These are phyloP conservation scores for Pyrocoelia pectoralis DNA, from an alignment of 2,888 invertebrate species.

Conservation along the genomic window DNA sequence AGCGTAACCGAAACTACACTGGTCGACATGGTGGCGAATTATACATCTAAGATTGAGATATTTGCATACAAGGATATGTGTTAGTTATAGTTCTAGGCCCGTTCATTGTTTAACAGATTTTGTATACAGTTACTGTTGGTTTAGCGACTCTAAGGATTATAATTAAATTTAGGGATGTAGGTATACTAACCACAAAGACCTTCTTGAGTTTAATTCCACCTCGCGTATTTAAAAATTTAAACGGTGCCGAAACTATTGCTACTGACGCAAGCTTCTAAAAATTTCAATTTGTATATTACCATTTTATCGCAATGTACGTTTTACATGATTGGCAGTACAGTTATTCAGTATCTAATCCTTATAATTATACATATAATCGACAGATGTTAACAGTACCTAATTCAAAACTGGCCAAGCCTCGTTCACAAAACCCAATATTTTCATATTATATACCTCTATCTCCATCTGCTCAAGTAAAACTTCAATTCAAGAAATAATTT, in stretches of 20 bases:
- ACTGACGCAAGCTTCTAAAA: background rate
- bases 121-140: constrained; percentile 36
- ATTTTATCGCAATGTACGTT: too few relatives aligned
- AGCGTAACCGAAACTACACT: constrained; percentile 20
- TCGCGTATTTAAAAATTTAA: constrained; percentile 9
- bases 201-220: constrained; percentile 12
- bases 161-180: constrained; percentile 34
- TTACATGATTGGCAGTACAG: too few relatives aligned
- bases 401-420: too few relatives aligned
- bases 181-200: constrained; percentile 14
- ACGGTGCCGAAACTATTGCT: background rate
- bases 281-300: too few relatives aligned
- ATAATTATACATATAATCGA: too few relatives aligned
- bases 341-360: too few relatives aligned
- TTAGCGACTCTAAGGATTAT: constrained; percentile 38
- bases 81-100: constrained; percentile 38
- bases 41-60: constrained; percentile 45
- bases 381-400: too few relatives aligned
- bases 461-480: too few relatives aligned
- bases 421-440: too few relatives aligned
- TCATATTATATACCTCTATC: too few relatives aligned
- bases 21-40: constrained; percentile 38
- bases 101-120: constrained; percentile 39
- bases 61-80: constrained; percentile 43
- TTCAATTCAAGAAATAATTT: too few relatives aligned